These are phyloP conservation scores for Thymelicus acteon DNA, from an alignment of 2,888 invertebrate genomes.

Conservation along the genomic window DNA sequence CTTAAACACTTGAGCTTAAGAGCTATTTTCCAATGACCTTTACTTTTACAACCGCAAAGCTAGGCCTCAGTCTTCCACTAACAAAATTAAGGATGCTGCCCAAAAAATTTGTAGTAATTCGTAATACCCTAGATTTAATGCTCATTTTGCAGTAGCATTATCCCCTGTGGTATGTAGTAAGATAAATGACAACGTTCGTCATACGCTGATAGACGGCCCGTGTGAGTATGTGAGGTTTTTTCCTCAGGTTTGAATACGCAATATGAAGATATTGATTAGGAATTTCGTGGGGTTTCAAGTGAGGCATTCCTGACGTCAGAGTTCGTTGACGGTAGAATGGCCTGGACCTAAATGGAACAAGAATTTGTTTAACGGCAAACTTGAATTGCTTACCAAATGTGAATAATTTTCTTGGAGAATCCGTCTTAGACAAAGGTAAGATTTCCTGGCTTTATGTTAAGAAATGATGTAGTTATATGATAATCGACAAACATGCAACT, in stretches of 20 bases:
- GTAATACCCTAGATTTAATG: background rate
- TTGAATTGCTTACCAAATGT: too few relatives aligned
- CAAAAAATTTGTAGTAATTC: background rate
- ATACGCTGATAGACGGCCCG: slow-evolving; percentile 81
- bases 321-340: slow-evolving; percentile 14
- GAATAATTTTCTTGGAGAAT: too few relatives aligned
- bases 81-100: slow-evolving; percentile 9
- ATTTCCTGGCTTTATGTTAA: too few relatives aligned
- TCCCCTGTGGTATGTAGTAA: slow-evolving; percentile 7
- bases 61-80: background rate
- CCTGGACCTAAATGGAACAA: slow-evolving; percentile 1
- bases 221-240: slow-evolving; percentile 68
- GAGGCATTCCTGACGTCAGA: slow-evolving; percentile 28
- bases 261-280: slow-evolving; percentile 81
- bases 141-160: slow-evolving; percentile 9
- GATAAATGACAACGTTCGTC: slow-evolving; percentile 54
- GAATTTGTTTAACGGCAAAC: background rate
- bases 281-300: slow-evolving; percentile 47
- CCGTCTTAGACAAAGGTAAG: too few relatives aligned
- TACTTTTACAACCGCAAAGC: slow-evolving; percentile 42
- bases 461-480: too few relatives aligned
- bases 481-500: too few relatives aligned
- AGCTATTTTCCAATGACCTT: slow-evolving; percentile 43
- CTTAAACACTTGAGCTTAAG: slow-evolving; percentile 46
- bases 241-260: slow-evolving; percentile 70